Evolutionary conservation across 2,113 vertebrate species (phyloP), one percentile per base, ranked within the genome.

Genomic region (Oxygymnocypris stewartii): DNA sequence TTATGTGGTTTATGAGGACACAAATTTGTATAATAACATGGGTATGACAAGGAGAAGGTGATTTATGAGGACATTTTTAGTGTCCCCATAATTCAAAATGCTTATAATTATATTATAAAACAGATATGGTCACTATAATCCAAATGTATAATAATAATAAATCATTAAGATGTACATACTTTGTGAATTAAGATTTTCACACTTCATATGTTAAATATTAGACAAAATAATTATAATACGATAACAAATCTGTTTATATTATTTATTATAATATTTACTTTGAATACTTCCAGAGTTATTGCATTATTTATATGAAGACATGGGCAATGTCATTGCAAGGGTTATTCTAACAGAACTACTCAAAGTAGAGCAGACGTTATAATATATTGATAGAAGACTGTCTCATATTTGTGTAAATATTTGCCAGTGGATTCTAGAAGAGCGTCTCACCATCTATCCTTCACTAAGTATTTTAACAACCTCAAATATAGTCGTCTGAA

Each of bases 381-480:
- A n/a, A 74, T 37, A 31, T 74, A n/a, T 42, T 74, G 18, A 74
- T 74, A n/a, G 20, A 42, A 74, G 37, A 12, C 69, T n/a, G n/a
- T 25, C 40, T 44, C 11, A 42, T 75, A 44, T 75, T 47, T 47
- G 69, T 77, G 47, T 28, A 51, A 51, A 77, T 16, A 78, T 54
- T 51, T 51, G 47, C n/a, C 44, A 78, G 25, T 4, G 47, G 23
- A n/a, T 76, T 49, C 40, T 8, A 49, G 74, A 76, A 49, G 74
- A 31, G 75, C 25, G 16, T 77, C 75, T 51, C 37, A 44, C 13
- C 14, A 4, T 49, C 35, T 37, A 4, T 42, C 37, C 69, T 73
- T 31, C 51, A 18, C 16, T 13, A 67, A 67, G 61, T 67, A 67
- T 67, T 65, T 49, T 82, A 49, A 71, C 11, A 82, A 82, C 44